phyloP scores from a whole-genome alignment of 2,888 invertebrate species.

The Polymixis flavicincta region DNA sequence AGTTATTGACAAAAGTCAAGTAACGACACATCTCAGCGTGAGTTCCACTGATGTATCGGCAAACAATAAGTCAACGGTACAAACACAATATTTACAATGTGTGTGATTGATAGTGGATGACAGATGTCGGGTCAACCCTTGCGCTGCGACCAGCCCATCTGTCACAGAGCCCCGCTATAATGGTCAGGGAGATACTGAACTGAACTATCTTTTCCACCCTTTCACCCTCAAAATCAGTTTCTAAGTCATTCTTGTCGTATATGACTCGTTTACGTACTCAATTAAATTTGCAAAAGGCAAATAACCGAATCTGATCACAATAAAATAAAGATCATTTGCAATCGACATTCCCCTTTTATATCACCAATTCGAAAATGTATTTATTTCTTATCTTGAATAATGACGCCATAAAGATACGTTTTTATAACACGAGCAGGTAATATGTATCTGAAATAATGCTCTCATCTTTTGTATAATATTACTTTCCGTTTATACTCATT shows the following conservation, averaged over 20 bases:
- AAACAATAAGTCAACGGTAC: constrained; percentile 84
- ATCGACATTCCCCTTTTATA: constrained; percentile 52
- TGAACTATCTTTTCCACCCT: constrained; percentile 57
- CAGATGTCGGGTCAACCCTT: constrained; percentile 88
- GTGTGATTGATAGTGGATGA: constrained; percentile 87
- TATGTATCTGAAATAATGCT: constrained; percentile 80
- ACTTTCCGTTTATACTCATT: constrained; percentile 86
- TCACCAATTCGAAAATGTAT: constrained; percentile 59
- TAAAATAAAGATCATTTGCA: constrained; percentile 58
- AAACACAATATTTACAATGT: constrained; percentile 84
- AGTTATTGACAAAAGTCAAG: constrained; percentile 71
- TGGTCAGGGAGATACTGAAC: constrained; percentile 75
- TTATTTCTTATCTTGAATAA: constrained; percentile 73
- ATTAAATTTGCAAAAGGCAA: constrained; percentile 32
- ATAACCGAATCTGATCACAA: constrained; percentile 48
- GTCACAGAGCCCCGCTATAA: constrained; percentile 74
- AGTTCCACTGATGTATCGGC: constrained; percentile 76
- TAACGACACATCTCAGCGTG: constrained; percentile 80
- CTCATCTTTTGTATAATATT: constrained; percentile 85
- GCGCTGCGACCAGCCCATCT: constrained; percentile 81
- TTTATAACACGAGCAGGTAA: constrained; percentile 76
- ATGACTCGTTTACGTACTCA: constrained; percentile 12
- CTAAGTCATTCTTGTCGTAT: constrained; percentile 41
- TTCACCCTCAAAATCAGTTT: constrained; percentile 68
- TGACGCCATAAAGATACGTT: constrained; percentile 73